A percentile compares a stretch with the other conserved stretches of the same genome.
These are phyloP conservation scores for Neopipo cinnamomea DNA, from an alignment of 2,113 vertebrate species.

Conservation along the genomic window DNA sequence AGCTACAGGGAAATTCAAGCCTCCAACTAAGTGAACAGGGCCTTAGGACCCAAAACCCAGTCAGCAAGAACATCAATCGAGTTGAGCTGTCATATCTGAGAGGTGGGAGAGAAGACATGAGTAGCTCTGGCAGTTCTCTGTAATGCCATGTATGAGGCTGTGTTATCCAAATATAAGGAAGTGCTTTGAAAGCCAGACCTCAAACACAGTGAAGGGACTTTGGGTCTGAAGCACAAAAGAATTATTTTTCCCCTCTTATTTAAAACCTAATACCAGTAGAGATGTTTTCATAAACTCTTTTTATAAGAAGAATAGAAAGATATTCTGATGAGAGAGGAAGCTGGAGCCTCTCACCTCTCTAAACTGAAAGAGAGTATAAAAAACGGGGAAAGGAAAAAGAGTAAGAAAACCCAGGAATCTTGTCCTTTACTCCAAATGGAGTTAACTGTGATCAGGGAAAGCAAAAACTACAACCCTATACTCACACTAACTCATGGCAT, in stretches of 20 bases:
- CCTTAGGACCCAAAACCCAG: conserved; percentile 24
- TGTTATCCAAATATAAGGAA: not conserved
- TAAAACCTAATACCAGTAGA: not conserved
- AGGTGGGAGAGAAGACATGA: not conserved
- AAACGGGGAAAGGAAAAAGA: not conserved
- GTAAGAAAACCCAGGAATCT: not conserved
- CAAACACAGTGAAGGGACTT: not conserved
- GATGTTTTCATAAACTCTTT: not conserved
- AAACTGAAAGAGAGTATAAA: not conserved
- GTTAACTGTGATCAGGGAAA: not conserved
- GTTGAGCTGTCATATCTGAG: not conserved
- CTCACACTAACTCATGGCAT: not conserved
- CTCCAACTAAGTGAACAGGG: not conserved
- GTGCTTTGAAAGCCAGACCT: not conserved
- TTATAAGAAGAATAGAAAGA: not conserved
- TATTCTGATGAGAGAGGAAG: not conserved
- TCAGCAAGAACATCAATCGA: not conserved
- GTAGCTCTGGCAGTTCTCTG: not conserved
- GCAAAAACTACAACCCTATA: not conserved
- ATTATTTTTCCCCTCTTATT: not conserved
- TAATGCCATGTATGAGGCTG: not conserved
- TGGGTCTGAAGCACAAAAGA: not conserved
- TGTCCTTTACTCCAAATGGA: not conserved
- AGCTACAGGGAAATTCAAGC: conserved; percentile 8
- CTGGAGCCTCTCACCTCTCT: not conserved